Percentiles rank a stretch among this genome's conserved stretches.
Conservation (phyloP, 2,113 vertebrate genomes). For the Urocolius indicus region DNA sequence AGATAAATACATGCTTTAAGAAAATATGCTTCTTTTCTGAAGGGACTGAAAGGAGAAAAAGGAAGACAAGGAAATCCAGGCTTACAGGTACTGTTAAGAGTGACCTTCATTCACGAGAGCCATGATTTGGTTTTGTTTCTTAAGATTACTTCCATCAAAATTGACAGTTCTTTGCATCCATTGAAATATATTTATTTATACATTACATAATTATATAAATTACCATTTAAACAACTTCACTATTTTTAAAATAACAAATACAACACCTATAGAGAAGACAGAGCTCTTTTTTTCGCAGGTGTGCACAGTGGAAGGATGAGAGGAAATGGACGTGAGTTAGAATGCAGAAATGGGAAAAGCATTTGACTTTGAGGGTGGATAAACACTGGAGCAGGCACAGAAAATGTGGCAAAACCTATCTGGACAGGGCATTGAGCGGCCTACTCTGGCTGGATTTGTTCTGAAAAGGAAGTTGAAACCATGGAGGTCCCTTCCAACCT, state of each 20-base stretch:
- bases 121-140: not conserved
- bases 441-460: not conserved
- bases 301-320: not conserved
- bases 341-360: not conserved
- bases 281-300: not conserved
- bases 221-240: not conserved
- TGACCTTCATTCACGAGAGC: not conserved
- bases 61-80: conserved; percentile 87
- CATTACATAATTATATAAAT: not conserved
- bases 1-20: not conserved
- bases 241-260: not conserved
- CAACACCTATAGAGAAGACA: not conserved
- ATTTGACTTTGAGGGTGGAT: not conserved
- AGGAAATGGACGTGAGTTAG: not conserved
- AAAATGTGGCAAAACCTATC: not conserved
- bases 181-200: not conserved
- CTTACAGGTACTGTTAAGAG: conserved; percentile 77
- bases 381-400: not conserved
- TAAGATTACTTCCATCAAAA: not conserved
- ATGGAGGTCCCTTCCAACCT: not conserved
- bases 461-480: not conserved
- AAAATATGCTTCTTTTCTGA: conserved; percentile 40
- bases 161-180: not conserved
- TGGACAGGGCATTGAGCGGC: not conserved
- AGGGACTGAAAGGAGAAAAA: conserved; percentile 84